Evolutionary conservation across 2,113 vertebrate genomes (phyloP).

Genomic region (Myotis brandtii): DNA sequence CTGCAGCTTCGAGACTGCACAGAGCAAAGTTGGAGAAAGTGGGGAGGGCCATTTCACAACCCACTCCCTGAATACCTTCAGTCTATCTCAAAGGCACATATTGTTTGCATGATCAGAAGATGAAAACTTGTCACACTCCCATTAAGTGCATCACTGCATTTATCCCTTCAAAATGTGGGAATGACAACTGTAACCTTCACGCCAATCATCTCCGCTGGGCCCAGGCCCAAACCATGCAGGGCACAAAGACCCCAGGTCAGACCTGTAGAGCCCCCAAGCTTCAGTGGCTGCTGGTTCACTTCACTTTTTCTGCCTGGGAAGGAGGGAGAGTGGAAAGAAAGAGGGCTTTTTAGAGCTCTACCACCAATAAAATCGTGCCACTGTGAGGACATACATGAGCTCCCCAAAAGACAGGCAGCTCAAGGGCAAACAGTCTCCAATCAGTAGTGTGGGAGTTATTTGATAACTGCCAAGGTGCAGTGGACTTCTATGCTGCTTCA

Average conservation of each 20-base stretch:
- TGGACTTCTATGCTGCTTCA: slow-evolving; percentile 18
- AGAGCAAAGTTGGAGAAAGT: background rate
- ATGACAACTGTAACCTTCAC: slow-evolving; percentile 74
- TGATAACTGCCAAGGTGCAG: slow-evolving; percentile 69
- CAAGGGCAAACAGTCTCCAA: slow-evolving; percentile 70
- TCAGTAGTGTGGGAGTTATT: slow-evolving; percentile 50
- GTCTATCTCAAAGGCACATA: slow-evolving; percentile 59
- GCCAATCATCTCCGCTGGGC: slow-evolving; percentile 63
- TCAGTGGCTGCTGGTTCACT: slow-evolving; percentile 36
- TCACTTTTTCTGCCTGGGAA: slow-evolving; percentile 62
- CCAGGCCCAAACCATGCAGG: slow-evolving; percentile 30
- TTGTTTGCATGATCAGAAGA: slow-evolving; percentile 57
- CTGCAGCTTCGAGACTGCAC: background rate
- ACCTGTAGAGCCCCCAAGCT: slow-evolving; percentile 63
- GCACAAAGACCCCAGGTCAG: slow-evolving; percentile 68
- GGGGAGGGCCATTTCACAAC: slow-evolving; percentile 4
- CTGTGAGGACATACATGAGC: slow-evolving; percentile 65
- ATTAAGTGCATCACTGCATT: slow-evolving; percentile 42
- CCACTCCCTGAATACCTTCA: background rate
- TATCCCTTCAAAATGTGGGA: slow-evolving; percentile 65
- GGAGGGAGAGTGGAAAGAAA: slow-evolving; percentile 62
- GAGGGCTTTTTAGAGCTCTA: slow-evolving; percentile 66
- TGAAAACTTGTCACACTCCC: slow-evolving; percentile 71
- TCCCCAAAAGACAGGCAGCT: slow-evolving; percentile 69
- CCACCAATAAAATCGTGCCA: slow-evolving; percentile 67